Conservation (phyloP, 2,888 invertebrate genomes). For the Plebejus melissa region DNA sequence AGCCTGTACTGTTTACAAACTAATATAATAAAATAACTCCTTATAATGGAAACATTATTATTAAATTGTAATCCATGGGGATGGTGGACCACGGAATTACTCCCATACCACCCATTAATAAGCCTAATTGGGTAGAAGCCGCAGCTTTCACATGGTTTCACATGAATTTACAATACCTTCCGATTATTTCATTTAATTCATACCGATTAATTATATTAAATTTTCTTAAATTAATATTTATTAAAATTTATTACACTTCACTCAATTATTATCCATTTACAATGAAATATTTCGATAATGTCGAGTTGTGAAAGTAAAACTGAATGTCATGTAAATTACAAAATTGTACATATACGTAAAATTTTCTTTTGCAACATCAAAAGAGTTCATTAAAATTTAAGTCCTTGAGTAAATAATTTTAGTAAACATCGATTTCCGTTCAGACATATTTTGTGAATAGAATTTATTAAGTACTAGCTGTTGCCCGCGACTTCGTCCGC, state of each 20-base stretch:
- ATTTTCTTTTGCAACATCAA: too few species aligned
- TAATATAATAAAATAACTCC: not conserved
- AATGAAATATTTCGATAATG: not conserved
- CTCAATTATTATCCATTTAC: too few species aligned
- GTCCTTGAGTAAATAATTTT: too few species aligned
- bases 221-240: not conserved
- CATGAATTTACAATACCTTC: not conserved
- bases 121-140: not conserved
- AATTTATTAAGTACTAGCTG: too few species aligned
- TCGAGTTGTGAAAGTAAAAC: not conserved
- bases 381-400: too few species aligned
- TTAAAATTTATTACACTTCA: not conserved
- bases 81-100: not conserved
- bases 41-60: not conserved
- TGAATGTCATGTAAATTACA: too few species aligned
- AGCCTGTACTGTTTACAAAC: not conserved
- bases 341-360: too few species aligned
- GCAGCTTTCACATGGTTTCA: not conserved
- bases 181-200: not conserved
- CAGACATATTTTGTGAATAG: too few species aligned
- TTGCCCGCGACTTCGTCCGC: too few species aligned
- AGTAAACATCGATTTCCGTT: too few species aligned
- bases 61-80: not conserved
- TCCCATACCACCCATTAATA: not conserved
- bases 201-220: too few species aligned